phyloP scores from a whole-genome alignment of 2,888 invertebrate species.

The Selenia dentaria region DNA sequence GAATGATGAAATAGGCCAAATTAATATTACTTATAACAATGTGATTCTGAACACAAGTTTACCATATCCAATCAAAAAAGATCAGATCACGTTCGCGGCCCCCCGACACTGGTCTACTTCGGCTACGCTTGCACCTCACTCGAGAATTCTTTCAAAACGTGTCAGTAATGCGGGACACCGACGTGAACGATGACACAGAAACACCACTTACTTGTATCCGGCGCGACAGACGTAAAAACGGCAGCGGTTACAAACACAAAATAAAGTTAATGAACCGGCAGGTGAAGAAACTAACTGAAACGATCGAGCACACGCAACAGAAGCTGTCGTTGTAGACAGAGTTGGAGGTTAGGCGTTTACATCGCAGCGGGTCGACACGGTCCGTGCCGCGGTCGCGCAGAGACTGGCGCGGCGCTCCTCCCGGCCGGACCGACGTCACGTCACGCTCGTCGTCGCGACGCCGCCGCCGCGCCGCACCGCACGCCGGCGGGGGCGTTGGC shows the following conservation, averaged over 20 bases:
- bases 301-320: slow-evolving; percentile 63
- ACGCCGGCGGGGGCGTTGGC: slow-evolving; percentile 58
- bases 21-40: too few relatives aligned
- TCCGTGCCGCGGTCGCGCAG: slow-evolving; percentile 78
- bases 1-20: slow-evolving; percentile 29
- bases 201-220: slow-evolving; percentile 73
- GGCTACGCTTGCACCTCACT: slow-evolving; percentile 56
- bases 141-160: slow-evolving; percentile 54
- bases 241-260: slow-evolving; percentile 54
- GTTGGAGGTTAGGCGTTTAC: slow-evolving; percentile 75
- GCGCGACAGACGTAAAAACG: slow-evolving; percentile 48
- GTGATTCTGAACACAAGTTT: slow-evolving; percentile 32
- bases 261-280: slow-evolving; percentile 59
- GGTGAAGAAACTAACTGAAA: slow-evolving; percentile 56
- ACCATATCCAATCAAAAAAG: slow-evolving; percentile 55
- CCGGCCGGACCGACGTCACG: slow-evolving; percentile 34
- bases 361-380: slow-evolving; percentile 81
- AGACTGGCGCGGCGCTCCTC: slow-evolving; percentile 61
- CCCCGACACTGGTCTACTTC: slow-evolving; percentile 49
- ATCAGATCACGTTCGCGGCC: slow-evolving; percentile 40
- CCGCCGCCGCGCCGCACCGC: slow-evolving; percentile 29
- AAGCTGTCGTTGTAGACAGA: slow-evolving; percentile 80
- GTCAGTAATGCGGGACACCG: slow-evolving; percentile 57
- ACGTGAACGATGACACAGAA: slow-evolving; percentile 67
- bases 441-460: slow-evolving; percentile 35